Evolutionary conservation across 2,797 vertebrate species (phyloP).

Genomic region (Alectoris magna): DNA sequence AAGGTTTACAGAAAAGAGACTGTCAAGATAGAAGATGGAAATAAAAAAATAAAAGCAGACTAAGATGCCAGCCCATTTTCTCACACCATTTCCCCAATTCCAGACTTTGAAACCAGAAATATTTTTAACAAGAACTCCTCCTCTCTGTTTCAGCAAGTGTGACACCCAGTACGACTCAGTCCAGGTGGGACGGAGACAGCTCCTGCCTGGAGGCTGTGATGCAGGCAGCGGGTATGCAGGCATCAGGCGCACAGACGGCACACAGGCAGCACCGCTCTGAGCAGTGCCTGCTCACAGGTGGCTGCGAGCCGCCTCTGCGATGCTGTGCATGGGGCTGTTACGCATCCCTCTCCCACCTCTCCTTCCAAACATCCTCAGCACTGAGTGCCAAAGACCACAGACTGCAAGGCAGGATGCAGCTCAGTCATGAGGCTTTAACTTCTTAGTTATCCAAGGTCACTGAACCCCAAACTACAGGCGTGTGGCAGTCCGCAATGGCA

Average conservation of each 20-base stretch:
- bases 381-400: not conserved
- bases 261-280: not conserved
- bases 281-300: not conserved
- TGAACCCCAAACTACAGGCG: not conserved
- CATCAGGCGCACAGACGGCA: not conserved
- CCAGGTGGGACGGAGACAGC: not conserved
- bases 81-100: not conserved
- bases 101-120: fast-evolving
- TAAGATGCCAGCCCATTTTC: not conserved
- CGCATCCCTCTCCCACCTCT: not conserved
- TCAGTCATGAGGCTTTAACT: not conserved
- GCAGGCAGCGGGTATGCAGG: not conserved
- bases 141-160: not conserved
- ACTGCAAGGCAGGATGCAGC: fast-evolving
- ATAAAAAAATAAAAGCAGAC: not conserved
- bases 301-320: not conserved
- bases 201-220: not conserved
- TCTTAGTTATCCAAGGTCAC: not conserved
- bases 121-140: not conserved
- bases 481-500: fast-evolving
- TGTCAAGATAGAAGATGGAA: not conserved
- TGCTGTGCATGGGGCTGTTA: fast-evolving
- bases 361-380: fast-evolving
- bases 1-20: too few species aligned
- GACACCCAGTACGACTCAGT: fast-evolving